Conservation (phyloP, 2,888 invertebrate species). For the Gymnocheta viridis region DNA sequence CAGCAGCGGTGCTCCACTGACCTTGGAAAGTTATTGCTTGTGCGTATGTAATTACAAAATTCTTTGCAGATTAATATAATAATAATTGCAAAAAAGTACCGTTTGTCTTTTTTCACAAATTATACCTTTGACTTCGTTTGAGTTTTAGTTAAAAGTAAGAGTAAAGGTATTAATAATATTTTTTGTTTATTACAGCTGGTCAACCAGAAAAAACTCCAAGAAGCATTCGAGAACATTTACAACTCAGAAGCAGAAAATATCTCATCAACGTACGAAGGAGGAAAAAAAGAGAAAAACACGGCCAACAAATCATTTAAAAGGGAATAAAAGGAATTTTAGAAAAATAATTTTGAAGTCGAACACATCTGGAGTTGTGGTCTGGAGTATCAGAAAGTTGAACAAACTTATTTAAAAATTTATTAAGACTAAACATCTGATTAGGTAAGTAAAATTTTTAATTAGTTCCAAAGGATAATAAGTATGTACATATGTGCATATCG, state of each 20-base stretch:
- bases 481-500: not conserved
- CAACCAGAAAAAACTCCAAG: not conserved
- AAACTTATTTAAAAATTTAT: not conserved
- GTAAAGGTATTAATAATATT: not conserved
- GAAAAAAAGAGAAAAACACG: constrained; percentile 21
- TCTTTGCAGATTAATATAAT: not conserved
- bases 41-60: constrained; percentile 24
- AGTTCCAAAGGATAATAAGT: not conserved
- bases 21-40: constrained; percentile 61
- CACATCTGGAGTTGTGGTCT: not conserved
- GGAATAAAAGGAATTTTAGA: not conserved
- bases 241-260: constrained; percentile 9
- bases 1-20: constrained; percentile 39
- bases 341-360: not conserved
- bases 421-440: not conserved
- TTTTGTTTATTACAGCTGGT: constrained; percentile 16
- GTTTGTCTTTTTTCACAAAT: constrained; percentile 6
- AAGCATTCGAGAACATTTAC: not conserved
- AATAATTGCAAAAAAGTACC: constrained; percentile 28
- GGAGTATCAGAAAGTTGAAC: not conserved
- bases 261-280: constrained; percentile 31
- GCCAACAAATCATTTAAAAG: not conserved
- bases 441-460: constrained; percentile 14
- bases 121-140: not conserved
- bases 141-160: not conserved